A percentile compares a stretch with the other conserved stretches of the same genome.
phyloP scores from a whole-genome alignment of 2,113 vertebrate genomes.

The Dipodomys stephensi region DNA sequence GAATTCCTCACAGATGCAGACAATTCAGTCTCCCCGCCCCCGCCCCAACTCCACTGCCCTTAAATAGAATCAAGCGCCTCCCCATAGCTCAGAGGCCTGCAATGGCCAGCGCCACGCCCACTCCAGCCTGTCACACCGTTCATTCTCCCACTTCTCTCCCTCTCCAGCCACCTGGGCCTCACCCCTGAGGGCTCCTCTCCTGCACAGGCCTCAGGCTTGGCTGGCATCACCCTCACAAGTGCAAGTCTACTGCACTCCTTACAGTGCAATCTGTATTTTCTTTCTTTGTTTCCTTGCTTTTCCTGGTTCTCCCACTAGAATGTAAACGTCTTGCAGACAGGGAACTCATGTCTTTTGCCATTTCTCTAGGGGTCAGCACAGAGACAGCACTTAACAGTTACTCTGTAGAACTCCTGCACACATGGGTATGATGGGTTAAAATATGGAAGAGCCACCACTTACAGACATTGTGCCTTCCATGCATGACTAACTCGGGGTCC shows the following conservation, averaged over 20 bases:
- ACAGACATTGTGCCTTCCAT: neutral
- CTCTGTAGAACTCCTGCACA: neutral
- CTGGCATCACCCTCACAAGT: neutral
- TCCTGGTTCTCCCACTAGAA: neutral
- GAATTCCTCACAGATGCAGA: neutral
- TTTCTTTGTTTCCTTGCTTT: neutral
- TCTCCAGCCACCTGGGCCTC: no score
- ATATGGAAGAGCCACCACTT: neutral
- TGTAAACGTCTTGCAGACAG: neutral
- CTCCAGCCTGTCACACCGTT: no score
- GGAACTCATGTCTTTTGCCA: neutral
- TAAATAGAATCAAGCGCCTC: neutral
- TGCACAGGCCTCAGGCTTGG: neutral
- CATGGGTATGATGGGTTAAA: neutral
- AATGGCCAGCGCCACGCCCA: no score
- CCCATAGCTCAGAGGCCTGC: accelerated
- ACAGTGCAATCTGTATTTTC: neutral
- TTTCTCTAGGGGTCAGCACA: neutral
- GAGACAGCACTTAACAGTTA: neutral
- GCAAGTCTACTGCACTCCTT: neutral
- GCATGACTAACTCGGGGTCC: no score
- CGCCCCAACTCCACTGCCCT: accelerated
- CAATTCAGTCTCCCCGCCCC: neutral
- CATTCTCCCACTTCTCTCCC: no score
- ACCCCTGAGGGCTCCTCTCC: neutral